Evolutionary conservation across 2,888 invertebrate species (phyloP), one percentile per base, ranked within the genome.

Genomic region (Taenaris catops): DNA sequence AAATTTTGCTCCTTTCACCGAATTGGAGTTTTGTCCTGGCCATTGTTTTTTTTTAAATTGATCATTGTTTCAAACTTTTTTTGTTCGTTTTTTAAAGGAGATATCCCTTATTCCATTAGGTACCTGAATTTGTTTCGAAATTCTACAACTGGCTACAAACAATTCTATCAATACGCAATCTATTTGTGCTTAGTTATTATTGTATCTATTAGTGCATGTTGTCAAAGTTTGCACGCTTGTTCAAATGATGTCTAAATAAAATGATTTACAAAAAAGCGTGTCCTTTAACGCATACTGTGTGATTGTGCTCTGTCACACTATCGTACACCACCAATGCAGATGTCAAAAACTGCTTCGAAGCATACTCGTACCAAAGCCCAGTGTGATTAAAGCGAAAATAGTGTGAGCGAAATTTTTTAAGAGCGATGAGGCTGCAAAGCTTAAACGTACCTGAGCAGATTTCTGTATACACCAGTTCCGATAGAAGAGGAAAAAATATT

Each of bases 381-480:
- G 66, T 66, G 64, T 61, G 43, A 53, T 55, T 46, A 64, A 81
- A 80, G 80, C 79, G 60, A 59, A 61, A 68, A 63, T 59, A 52
- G 62, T 70, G 79, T 70, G 63, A 65, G 63, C 60, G 51, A 55
- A 47, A 53, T 44, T 63, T 63, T 19, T 57, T 65, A 38, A 24
- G 61, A 73, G 73, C 65, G 55, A 62, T 63, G 72, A 66, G 65
- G 69, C 72, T 69, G 63, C 63, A 80, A n/a, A 83, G 79, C 80
- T 60, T 63, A 58, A 72, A 86, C 84, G 63, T 86, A 86, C 84
- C 86, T 86, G 75, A 86, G 69, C 49, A 86, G 79, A 66, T 84
- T 84, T 86, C 86, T 84, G 80, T 70, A 56, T 65, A 73, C 71
- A 78, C 70, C 80, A 74, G 81, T 70, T 78, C 84, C 84, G 68